Evolutionary conservation across 2,888 invertebrate species (phyloP), one percentile per base, ranked within the genome.

Genomic region (Hanleya hanleyi): DNA sequence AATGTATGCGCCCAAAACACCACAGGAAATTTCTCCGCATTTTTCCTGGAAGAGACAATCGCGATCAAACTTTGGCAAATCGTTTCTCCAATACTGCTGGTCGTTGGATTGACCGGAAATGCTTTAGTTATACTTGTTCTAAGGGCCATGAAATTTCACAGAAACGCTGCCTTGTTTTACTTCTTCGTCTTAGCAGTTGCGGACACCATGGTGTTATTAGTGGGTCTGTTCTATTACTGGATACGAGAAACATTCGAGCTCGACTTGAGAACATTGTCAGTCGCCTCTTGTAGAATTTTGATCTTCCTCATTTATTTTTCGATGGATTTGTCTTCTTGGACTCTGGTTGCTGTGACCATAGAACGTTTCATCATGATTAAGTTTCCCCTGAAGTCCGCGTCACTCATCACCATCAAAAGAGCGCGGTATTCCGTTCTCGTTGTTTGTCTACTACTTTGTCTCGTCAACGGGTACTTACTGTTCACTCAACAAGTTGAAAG

Each of bases 291-390:
- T 71, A 81, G 78, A 69, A 73, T 83, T 22, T 76, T 77, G 62
- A 70, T 76, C n/a, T 83, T 83, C 47, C 61, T 77, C 32, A 80
- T 80, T 15, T 83, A 83, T 67, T 69, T 76, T 22, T 77, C 82
- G 0, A 80, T 83, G 79, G 81, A 83, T 33, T 74, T 77, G 15
- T 83, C 82, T 1, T 81, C 82, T 0, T 83, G 82, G 82, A 79
- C 81, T 29, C 71, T 83, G 9, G 82, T 81, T 3, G 73, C 79
- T 5, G 81, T 83, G 5, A 69, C 80, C 6, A 29, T 77, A 0
- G 80, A 81, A 65, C 69, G 82, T n/a, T 66, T 79, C 41, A 66
- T 83, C 0, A 75, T 78, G 22, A 49, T 76, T 3, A 66, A 62
- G 15, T 78, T 75, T 51, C 69, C 71, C n/a, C 9, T 57, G 29